Conservation (phyloP, 2,113 vertebrate genomes). For the Engraulis encrasicolus region DNA sequence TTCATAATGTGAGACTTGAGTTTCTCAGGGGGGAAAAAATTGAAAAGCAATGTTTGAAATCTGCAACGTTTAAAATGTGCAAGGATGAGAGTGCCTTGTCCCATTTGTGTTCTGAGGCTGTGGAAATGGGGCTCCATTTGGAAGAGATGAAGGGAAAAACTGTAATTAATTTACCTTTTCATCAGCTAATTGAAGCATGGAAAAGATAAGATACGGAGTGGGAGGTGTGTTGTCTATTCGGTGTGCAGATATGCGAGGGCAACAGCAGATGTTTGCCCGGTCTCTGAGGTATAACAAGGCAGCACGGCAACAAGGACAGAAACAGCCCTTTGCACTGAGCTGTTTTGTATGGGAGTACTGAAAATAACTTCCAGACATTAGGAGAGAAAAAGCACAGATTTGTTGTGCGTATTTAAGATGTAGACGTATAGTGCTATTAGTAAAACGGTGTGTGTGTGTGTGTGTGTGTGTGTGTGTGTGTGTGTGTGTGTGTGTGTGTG, state of each 20-base stretch:
- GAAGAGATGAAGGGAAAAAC: too few species aligned
- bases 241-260: conserved; percentile 1
- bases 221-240: neutral
- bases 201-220: neutral
- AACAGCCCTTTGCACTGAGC: neutral
- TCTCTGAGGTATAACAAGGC: conserved; percentile 19
- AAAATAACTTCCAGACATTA: too few species aligned
- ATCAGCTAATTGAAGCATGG: neutral
- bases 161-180: neutral
- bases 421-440: neutral
- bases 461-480: neutral
- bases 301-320: too few species aligned
- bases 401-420: neutral
- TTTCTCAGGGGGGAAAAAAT: too few species aligned
- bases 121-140: too few species aligned
- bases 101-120: too few species aligned
- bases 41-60: too few species aligned
- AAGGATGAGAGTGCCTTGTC: too few species aligned
- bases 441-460: neutral
- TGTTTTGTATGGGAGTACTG: too few species aligned
- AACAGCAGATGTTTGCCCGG: neutral
- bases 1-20: too few species aligned
- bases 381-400: too few species aligned
- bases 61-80: too few species aligned
- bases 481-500: neutral